These are phyloP conservation scores for Heterochromis multidens DNA, from an alignment of 2,113 vertebrate genomes.

Conservation along the genomic window DNA sequence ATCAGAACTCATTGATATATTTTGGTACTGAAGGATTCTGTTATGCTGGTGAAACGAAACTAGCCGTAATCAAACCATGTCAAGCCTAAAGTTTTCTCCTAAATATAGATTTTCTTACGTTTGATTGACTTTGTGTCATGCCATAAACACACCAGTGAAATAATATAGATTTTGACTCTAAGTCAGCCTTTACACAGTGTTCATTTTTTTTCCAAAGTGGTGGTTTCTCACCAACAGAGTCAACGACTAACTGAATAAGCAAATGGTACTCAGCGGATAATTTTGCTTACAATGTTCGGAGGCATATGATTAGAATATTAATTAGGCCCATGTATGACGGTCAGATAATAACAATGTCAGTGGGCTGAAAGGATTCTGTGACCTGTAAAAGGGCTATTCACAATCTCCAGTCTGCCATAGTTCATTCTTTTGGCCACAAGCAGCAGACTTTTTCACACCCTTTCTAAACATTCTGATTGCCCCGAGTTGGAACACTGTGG, in stretches of 20 bases:
- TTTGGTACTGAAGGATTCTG: neutral
- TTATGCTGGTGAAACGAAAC: neutral
- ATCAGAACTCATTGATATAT: neutral
- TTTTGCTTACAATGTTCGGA: slow-evolving; percentile 88
- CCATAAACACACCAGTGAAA: neutral
- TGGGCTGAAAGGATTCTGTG: slow-evolving; percentile 90
- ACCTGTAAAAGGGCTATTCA: slow-evolving; percentile 98
- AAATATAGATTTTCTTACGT: neutral
- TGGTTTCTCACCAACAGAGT: slow-evolving; percentile 47
- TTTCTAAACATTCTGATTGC: slow-evolving; percentile 87
- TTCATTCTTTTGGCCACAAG: slow-evolving; percentile 87
- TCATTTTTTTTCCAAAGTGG: neutral
- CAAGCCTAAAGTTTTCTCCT: neutral
- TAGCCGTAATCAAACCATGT: neutral
- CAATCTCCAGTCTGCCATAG: slow-evolving; percentile 85
- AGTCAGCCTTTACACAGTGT: neutral
- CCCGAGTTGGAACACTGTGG: slow-evolving; percentile 78
- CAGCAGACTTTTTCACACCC: slow-evolving; percentile 91
- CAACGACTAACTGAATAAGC: slow-evolving; percentile 39
- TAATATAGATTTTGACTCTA: neutral
- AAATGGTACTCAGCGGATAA: slow-evolving; percentile 74
- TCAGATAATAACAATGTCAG: slow-evolving; percentile 93
- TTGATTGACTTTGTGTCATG: neutral
- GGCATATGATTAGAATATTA: slow-evolving; percentile 98
- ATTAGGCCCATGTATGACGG: slow-evolving; percentile 95